These are phyloP conservation scores for Lithodes maja DNA, from an alignment of 2,888 invertebrate species.

Conservation along the genomic window DNA sequence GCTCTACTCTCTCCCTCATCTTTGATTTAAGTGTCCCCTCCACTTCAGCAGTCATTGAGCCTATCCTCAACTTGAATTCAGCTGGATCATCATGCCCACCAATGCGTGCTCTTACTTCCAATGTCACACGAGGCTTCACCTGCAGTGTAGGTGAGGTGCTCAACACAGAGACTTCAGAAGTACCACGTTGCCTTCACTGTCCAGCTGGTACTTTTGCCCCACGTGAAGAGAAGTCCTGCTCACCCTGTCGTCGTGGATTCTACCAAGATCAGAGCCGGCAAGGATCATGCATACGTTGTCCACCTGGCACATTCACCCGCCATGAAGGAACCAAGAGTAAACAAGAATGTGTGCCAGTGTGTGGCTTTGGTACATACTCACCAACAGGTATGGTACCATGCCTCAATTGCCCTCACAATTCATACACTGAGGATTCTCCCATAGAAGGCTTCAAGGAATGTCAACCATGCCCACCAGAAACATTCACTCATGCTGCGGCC, in stretches of 20 bases:
- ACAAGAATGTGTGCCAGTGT: conserved; percentile 92
- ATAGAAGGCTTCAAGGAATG: conserved; percentile 94
- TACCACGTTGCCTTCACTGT: conserved; percentile 95
- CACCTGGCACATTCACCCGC: conserved; percentile 92
- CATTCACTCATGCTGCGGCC: conserved; percentile 93
- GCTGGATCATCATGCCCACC: conserved; percentile 89
- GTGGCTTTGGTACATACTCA: conserved; percentile 96
- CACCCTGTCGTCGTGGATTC: conserved; percentile 91
- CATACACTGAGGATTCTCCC: conserved; percentile 91
- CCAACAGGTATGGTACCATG: conserved; percentile 95
- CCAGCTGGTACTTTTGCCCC: conserved; percentile 96
- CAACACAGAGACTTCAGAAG: conserved; percentile 86
- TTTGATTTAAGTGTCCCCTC: conserved; percentile 96
- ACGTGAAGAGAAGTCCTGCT: conserved; percentile 92
- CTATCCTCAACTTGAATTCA: conserved; percentile 89
- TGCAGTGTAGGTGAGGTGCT: conserved; percentile 95
- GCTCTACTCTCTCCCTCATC: conserved; percentile 92
- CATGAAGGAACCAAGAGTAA: conserved; percentile 83
- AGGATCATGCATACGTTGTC: conserved; percentile 92
- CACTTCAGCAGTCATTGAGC: conserved; percentile 91
- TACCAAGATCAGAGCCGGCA: conserved; percentile 95
- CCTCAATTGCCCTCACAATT: conserved; percentile 93
- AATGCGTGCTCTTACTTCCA: conserved; percentile 88
- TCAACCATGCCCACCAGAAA: conserved; percentile 91
- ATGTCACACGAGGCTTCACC: conserved; percentile 91